Percentiles rank a stretch among this genome's conserved stretches.
phyloP scores from a whole-genome alignment of 2,797 vertebrate species.

The Malacoraja senta region DNA sequence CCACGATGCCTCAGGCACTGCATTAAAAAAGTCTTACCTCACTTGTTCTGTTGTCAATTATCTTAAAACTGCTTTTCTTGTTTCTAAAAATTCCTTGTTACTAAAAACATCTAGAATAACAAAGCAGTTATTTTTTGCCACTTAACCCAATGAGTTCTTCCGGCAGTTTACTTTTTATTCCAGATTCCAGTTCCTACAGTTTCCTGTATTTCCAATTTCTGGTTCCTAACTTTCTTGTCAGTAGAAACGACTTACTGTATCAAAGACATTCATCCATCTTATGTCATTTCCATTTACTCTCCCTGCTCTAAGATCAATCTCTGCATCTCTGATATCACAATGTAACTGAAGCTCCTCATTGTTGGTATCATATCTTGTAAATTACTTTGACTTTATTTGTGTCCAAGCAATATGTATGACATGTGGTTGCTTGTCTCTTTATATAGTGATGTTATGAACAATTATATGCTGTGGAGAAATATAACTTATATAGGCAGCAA shows the following conservation, averaged over 20 bases:
- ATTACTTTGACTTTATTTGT: neutral
- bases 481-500: neutral
- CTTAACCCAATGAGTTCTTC: no score
- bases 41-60: neutral
- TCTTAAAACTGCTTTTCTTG: neutral
- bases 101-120: no score
- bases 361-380: neutral
- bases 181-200: no score
- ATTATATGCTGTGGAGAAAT: neutral
- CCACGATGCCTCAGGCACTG: neutral
- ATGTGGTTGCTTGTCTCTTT: no score
- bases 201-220: neutral
- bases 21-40: neutral
- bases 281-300: neutral
- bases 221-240: neutral
- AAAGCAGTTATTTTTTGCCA: no score
- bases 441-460: neutral
- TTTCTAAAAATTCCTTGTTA: no score
- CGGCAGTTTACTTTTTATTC: no score
- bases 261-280: neutral
- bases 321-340: neutral
- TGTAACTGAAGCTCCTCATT: neutral
- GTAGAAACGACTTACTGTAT: neutral
- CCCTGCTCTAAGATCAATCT: neutral
- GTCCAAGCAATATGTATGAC: neutral